phyloP scores from a whole-genome alignment of 2,797 vertebrate species.

The Adelosebastes latens region DNA sequence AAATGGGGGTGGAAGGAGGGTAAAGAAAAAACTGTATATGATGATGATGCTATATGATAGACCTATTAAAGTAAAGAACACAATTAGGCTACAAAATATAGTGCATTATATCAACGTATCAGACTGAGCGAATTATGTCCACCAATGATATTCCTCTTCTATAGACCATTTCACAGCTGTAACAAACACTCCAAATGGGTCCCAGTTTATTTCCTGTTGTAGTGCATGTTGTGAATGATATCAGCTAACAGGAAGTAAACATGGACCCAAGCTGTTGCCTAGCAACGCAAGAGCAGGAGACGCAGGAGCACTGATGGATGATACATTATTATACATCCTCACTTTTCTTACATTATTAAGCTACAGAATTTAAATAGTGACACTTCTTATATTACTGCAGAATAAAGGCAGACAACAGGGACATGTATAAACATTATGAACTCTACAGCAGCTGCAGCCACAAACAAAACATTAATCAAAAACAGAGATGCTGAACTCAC shows the following conservation, averaged over 20 bases:
- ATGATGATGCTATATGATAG: neutral
- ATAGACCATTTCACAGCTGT: neutral
- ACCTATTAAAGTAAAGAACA: neutral
- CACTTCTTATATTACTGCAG: neutral
- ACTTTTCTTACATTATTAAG: neutral
- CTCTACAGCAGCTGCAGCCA: neutral
- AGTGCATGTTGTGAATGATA: neutral
- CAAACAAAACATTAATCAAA: neutral
- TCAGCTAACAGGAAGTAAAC: neutral
- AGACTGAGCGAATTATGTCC: neutral
- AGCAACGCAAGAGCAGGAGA: neutral
- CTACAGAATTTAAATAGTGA: neutral
- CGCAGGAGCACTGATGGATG: too few relatives aligned
- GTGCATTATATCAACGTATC: neutral
- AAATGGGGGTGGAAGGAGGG: neutral
- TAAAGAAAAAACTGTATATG: neutral
- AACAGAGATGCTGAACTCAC: neutral
- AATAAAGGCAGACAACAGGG: neutral
- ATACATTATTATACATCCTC: neutral
- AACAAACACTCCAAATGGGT: neutral
- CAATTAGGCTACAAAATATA: neutral
- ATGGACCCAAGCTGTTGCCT: neutral
- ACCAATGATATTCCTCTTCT: neutral
- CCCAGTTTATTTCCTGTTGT: neutral
- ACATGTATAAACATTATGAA: neutral